phyloP scores from a whole-genome alignment of 1,140 invertebrate genomes.

The Orius laevigatus region DNA sequence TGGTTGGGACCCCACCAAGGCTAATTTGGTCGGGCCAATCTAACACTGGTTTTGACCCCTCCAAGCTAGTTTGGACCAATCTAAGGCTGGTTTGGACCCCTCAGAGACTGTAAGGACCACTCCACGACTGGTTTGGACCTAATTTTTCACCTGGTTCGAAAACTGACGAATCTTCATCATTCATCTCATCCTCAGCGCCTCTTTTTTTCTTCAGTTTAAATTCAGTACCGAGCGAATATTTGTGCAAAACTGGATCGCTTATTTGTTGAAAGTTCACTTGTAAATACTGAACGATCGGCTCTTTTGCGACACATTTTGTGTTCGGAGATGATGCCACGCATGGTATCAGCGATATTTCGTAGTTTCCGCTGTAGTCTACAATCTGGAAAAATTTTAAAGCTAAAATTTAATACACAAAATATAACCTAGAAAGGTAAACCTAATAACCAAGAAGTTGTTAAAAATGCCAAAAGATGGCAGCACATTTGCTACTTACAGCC shows the following conservation, averaged over 20 bases:
- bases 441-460: not conserved
- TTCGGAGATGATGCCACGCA: not conserved
- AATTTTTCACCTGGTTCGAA: not conserved
- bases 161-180: not conserved
- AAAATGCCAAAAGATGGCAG: not conserved
- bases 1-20: no score
- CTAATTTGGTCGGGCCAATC: no score
- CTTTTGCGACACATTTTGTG: not conserved
- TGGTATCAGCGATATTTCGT: not conserved
- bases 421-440: not conserved
- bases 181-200: not conserved
- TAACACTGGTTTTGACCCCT: no score
- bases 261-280: conserved; percentile 1
- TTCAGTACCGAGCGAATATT: not conserved
- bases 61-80: no score
- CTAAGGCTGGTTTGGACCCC: no score
- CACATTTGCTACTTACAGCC: not conserved
- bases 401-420: not conserved
- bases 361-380: conserved; percentile 2
- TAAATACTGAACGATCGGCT: not conserved
- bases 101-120: no score
- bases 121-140: no score
- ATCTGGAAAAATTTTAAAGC: not conserved
- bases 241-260: not conserved
- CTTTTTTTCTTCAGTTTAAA: not conserved